phyloP scores from a whole-genome alignment of 2,797 vertebrate species.

The Orestias chungarensis region DNA sequence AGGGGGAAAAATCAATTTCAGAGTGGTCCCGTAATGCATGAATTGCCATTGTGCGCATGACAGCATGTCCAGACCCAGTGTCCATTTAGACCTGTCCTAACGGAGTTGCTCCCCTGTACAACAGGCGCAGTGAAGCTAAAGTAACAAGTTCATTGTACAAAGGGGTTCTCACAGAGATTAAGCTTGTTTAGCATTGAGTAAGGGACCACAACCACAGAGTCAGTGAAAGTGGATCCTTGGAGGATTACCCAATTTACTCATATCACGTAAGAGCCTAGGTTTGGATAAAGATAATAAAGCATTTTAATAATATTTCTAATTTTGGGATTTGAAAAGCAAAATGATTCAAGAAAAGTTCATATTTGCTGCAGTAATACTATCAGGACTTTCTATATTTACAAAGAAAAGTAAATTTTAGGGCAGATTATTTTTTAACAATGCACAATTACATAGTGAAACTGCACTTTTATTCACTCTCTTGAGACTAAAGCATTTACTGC shows the following conservation, averaged over 20 bases:
- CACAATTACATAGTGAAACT: background rate
- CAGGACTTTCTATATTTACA: background rate
- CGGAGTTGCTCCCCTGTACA: constrained; percentile 37
- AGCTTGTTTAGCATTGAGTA: constrained; percentile 50
- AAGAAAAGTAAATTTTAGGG: background rate
- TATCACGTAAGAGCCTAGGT: background rate
- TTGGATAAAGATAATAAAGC: background rate
- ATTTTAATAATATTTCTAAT: too few relatives aligned
- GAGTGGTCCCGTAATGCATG: constrained; percentile 53
- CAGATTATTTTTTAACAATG: background rate
- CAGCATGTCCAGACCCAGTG: constrained; percentile 46
- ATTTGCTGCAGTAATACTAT: background rate
- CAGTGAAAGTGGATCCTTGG: constrained; percentile 15
- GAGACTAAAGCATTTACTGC: background rate
- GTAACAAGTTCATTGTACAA: constrained; percentile 59
- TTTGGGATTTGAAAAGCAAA: too few relatives aligned
- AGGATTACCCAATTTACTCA: constrained; percentile 16
- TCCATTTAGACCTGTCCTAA: constrained; percentile 55
- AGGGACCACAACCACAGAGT: constrained; percentile 46
- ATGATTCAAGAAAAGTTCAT: too few relatives aligned
- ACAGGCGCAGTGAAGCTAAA: constrained; percentile 49
- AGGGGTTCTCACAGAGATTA: constrained; percentile 44
- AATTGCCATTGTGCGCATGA: constrained; percentile 60
- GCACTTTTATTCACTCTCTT: background rate
- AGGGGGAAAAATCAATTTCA: constrained; percentile 50